Base-by-base conservation (phyloP, 2,888 invertebrate genomes). In the Camponotus fellah region DNA sequence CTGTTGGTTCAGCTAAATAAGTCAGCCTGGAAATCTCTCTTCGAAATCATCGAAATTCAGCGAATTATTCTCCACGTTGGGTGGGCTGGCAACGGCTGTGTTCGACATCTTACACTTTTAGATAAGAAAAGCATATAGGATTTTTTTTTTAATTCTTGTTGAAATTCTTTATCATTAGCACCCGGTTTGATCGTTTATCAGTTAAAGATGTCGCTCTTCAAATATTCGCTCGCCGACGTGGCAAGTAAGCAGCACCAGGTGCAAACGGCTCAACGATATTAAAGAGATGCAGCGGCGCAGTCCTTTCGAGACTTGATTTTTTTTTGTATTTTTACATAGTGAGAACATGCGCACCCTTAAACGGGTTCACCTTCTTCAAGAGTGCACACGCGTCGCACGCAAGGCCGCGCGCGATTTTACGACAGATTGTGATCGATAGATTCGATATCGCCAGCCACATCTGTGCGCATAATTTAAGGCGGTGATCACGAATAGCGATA, bases 181-280 rank as follows among this genome's bases (percentile, higher is more conserved):
- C 58, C 46, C 69, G 64, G 12, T 66, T 58, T 34, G 43, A 68
- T 68, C 56, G 56, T 21, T 68, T 79, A 58, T 68, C 68, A 58
- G 21, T 58, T 58, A n/a, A 79, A 43, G 58, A 79, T 58, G 68
- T 75, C 62, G 65, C 32, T 68, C 14, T 71, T 68, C 46, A 62
- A 74, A 77, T 75, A 69, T 40, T 37, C 26, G 71, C 58, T 37
- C 43, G 79, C 21, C 49, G 68, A 40, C 40, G 56, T 66, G 85
- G 62, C 64, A 62, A 64, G 80, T 60, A 79, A 46, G 62, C 46
- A 60, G 72, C 76, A 87, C 87, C 89, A 89, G 89, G 83, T 89
- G 89, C 89, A 82, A 74, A 85, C 74, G 81, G 9, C 56, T 85
- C 87, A 17, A 82, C 72, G 71, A 85, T 85, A 86, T 87, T 89